Percentiles rank a stretch among this genome's conserved stretches.
Evolutionary conservation across 2,797 vertebrate species (phyloP).

Genomic region (Girardinus metallicus): DNA sequence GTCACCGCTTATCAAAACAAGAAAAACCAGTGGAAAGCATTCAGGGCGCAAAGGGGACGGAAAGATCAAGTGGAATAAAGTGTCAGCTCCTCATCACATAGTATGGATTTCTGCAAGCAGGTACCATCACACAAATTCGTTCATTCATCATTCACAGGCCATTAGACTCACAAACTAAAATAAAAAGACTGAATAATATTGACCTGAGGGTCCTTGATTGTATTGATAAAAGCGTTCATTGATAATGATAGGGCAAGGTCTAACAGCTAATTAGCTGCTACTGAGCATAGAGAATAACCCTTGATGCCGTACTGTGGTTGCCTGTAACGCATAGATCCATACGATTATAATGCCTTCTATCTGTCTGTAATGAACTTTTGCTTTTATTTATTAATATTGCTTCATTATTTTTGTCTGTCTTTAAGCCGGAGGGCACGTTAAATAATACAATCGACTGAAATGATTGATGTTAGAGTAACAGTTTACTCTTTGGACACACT

Average conservation of each 20-base stretch:
- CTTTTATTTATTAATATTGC: not conserved
- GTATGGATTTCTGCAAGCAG: constrained; percentile 4
- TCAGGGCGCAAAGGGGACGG: not conserved
- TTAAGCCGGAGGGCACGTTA: not conserved
- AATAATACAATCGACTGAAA: not conserved
- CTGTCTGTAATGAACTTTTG: not conserved
- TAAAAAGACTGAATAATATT: not conserved
- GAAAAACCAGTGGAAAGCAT: constrained; percentile 31
- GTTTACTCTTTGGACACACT: not conserved
- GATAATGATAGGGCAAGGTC: constrained; percentile 2
- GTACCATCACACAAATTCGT: constrained; percentile 3
- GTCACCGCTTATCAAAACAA: constrained; percentile 37
- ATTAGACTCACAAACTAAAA: not conserved
- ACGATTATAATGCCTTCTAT: not conserved
- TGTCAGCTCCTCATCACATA: constrained; percentile 10
- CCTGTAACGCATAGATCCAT: not conserved
- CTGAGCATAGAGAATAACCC: not conserved
- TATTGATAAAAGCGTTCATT: constrained; percentile 7
- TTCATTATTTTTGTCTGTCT: not conserved
- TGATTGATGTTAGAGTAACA: not conserved
- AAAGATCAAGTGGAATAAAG: not conserved
- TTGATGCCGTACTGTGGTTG: not conserved
- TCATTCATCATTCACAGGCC: constrained; percentile 6
- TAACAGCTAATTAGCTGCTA: not conserved
- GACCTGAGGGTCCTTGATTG: not conserved